A percentile compares a stretch with the other conserved stretches of the same genome.
These are phyloP conservation scores for Nesidiocoris tenuis DNA, from an alignment of 2,888 invertebrate genomes.

Conservation along the genomic window DNA sequence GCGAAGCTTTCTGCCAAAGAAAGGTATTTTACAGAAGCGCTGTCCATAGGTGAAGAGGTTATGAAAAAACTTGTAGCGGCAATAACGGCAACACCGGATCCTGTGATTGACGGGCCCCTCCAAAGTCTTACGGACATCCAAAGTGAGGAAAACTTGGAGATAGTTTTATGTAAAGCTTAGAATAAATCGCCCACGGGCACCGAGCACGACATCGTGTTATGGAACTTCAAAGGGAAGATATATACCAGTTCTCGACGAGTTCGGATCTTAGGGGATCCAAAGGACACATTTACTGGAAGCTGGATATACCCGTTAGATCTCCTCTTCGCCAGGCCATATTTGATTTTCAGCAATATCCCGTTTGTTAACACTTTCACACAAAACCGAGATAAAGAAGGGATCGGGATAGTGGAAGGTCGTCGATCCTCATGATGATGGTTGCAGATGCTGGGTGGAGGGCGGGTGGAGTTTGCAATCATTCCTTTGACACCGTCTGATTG, in stretches of 20 bases:
- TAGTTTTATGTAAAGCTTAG: too few relatives aligned
- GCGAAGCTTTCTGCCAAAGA: conserved; percentile 23
- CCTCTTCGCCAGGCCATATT: conserved; percentile 19
- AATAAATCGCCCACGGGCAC: too few relatives aligned
- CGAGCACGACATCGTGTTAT: neutral
- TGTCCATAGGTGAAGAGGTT: conserved; percentile 18
- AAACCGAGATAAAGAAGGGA: conserved; percentile 31
- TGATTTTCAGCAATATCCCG: conserved; percentile 42
- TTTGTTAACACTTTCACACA: conserved; percentile 30
- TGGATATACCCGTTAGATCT: neutral
- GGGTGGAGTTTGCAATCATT: conserved; percentile 31
- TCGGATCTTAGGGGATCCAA: neutral
- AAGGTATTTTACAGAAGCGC: conserved; percentile 23
- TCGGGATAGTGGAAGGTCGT: neutral
- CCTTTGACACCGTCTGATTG: conserved; percentile 45
- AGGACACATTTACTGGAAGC: neutral
- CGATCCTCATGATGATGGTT: neutral
- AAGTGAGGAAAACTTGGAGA: conserved; percentile 15
- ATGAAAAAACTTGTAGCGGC: conserved; percentile 37
- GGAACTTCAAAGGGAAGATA: neutral
- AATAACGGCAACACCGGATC: conserved; percentile 27
- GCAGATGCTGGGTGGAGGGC: neutral
- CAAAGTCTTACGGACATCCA: conserved; percentile 25
- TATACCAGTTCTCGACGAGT: neutral
- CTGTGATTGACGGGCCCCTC: conserved; percentile 17